These are phyloP conservation scores for Cephalopholis sonnerati DNA, from an alignment of 2,113 vertebrate genomes.

Conservation along the genomic window DNA sequence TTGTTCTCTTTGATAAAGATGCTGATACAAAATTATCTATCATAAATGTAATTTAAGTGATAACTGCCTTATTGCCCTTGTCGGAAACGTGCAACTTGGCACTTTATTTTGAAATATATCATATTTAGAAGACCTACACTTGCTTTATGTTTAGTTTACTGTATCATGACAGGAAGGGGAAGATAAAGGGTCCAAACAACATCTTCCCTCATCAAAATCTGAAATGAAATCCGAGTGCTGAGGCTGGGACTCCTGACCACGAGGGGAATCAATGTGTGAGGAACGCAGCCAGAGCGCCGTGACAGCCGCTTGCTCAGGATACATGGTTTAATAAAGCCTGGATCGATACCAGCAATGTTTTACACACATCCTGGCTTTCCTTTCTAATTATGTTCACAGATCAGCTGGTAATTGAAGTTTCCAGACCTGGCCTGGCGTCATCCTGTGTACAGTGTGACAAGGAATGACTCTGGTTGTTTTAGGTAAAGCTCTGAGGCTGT, in stretches of 20 bases:
- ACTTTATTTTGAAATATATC: background rate
- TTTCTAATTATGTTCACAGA: constrained; percentile 53
- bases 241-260: constrained; percentile 4
- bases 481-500: background rate
- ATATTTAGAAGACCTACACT: background rate
- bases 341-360: constrained; percentile 54
- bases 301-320: constrained; percentile 47
- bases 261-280: constrained; percentile 39
- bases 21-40: background rate
- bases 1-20: background rate
- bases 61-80: background rate
- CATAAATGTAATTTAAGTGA: background rate
- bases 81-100: background rate
- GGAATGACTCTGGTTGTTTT: background rate
- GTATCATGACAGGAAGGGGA: background rate
- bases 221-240: constrained; percentile 9
- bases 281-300: background rate
- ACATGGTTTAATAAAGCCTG: constrained; percentile 61
- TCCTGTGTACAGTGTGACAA: background rate
- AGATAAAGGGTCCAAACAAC: background rate
- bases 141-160: background rate
- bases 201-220: background rate
- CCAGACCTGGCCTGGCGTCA: background rate
- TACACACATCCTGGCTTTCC: constrained; percentile 35
- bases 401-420: constrained; percentile 51